Percentiles rank a stretch among this genome's conserved stretches.
Evolutionary conservation across 2,113 vertebrate species (phyloP).

Genomic region (Thalassarche chlororhynchos): DNA sequence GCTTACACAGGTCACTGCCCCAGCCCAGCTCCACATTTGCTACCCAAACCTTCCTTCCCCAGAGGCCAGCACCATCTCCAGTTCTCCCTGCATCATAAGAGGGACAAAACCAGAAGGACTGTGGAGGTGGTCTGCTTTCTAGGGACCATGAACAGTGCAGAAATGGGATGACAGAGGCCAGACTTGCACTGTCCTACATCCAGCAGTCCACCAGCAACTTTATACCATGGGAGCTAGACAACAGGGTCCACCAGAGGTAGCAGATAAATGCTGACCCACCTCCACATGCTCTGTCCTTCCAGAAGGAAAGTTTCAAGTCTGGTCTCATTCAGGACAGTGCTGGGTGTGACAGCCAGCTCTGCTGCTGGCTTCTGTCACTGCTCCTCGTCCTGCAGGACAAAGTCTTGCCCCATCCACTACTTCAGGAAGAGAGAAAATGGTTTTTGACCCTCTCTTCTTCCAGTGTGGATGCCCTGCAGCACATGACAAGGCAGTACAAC

Average conservation of each 20-base stretch:
- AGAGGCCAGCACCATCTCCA: not conserved
- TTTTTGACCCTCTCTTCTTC: not conserved
- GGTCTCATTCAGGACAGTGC: not conserved
- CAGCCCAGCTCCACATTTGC: not conserved
- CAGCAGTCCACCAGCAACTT: not conserved
- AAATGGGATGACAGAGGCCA: not conserved
- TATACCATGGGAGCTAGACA: not conserved
- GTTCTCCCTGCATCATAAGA: not conserved
- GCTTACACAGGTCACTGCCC: not conserved
- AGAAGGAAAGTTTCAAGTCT: not conserved
- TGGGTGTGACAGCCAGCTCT: not conserved
- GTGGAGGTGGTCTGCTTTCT: not conserved
- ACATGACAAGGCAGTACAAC: accelerated
- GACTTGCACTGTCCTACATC: no score
- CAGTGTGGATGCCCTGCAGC: not conserved
- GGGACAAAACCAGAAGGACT: not conserved
- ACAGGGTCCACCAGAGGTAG: not conserved
- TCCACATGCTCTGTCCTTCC: not conserved
- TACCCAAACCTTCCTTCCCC: not conserved
- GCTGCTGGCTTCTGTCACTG: not conserved
- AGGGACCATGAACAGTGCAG: not conserved
- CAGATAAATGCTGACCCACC: not conserved
- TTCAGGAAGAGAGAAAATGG: not conserved
- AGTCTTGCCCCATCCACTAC: not conserved
- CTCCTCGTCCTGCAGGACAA: not conserved